These are phyloP conservation scores for Apis dorsata DNA, from an alignment of 1,140 invertebrate species.

Conservation along the genomic window DNA sequence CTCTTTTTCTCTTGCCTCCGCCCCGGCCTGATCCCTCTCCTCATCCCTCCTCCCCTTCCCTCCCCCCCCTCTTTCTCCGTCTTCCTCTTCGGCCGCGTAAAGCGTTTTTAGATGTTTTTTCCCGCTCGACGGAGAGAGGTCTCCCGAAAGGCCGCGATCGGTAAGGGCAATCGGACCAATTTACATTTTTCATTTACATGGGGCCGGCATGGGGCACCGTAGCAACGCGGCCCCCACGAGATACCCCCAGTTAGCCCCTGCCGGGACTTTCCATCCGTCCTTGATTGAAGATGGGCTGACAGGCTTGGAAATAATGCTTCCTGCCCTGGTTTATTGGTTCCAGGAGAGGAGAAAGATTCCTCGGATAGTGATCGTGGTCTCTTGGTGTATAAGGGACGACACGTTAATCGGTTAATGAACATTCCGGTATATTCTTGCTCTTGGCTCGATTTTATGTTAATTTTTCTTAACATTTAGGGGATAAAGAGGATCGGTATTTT, in stretches of 20 bases:
- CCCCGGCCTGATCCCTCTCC: neutral
- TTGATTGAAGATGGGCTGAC: constrained; percentile 47
- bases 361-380: neutral
- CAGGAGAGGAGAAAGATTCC: neutral
- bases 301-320: constrained; percentile 40
- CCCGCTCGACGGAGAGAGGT: constrained; percentile 41
- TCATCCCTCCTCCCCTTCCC: neutral
- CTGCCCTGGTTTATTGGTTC: constrained; percentile 3
- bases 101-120: constrained; percentile 63
- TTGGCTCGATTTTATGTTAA: no score
- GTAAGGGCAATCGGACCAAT: constrained; percentile 67
- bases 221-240: neutral
- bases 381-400: no score
- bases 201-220: constrained; percentile 1
- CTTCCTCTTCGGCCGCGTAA: constrained; percentile 41
- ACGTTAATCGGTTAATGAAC: neutral
- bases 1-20: constrained; percentile 59
- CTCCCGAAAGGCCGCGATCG: constrained; percentile 56
- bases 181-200: constrained; percentile 73
- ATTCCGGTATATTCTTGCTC: no score
- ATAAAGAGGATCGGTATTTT: no score
- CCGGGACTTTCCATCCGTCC: constrained; percentile 11
- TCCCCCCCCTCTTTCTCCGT: neutral
- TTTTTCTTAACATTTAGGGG: no score
- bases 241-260: neutral